A percentile compares a stretch with the other conserved stretches of the same genome.
Conservation (phyloP, 2,888 invertebrate genomes). For the Drosophila seclusa region DNA sequence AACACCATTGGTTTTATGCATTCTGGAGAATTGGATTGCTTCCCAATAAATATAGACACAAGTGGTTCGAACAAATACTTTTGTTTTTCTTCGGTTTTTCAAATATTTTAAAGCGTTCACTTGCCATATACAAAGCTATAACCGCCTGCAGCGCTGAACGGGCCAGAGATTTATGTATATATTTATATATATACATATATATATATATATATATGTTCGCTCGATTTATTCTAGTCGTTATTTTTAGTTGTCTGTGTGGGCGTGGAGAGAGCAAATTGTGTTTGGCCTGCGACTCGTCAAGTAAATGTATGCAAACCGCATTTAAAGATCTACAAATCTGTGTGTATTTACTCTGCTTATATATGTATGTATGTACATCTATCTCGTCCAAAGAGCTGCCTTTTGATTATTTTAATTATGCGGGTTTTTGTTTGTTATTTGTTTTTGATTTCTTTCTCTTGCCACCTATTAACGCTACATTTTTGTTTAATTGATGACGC, state of each 20-base stretch:
- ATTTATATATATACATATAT: background rate
- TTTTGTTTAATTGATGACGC: constrained; percentile 79
- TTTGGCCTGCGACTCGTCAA: constrained; percentile 54
- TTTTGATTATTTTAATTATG: constrained; percentile 65
- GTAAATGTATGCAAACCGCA: constrained; percentile 63
- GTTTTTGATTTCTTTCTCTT: constrained; percentile 25
- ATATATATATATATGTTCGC: background rate
- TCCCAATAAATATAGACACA: constrained; percentile 25
- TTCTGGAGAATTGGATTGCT: constrained; percentile 41
- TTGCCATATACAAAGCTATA: constrained; percentile 38
- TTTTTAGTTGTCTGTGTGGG: constrained; percentile 71
- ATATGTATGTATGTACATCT: background rate
- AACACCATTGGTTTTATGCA: background rate
- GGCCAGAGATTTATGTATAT: constrained; percentile 41
- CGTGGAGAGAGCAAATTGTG: constrained; percentile 60
- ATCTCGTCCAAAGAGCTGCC: constrained; percentile 16
- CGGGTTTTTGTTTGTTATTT: constrained; percentile 24
- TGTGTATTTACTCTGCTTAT: constrained; percentile 1
- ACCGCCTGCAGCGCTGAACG: constrained; percentile 47
- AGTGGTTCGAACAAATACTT: constrained; percentile 32
- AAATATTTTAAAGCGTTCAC: constrained; percentile 46
- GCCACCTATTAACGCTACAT: constrained; percentile 71
- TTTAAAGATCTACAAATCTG: constrained; percentile 24
- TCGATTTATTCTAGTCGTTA: constrained; percentile 42
- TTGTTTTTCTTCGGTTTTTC: background rate